These are phyloP conservation scores for Sitta europaea DNA, from an alignment of 2,113 vertebrate species.

Conservation along the genomic window DNA sequence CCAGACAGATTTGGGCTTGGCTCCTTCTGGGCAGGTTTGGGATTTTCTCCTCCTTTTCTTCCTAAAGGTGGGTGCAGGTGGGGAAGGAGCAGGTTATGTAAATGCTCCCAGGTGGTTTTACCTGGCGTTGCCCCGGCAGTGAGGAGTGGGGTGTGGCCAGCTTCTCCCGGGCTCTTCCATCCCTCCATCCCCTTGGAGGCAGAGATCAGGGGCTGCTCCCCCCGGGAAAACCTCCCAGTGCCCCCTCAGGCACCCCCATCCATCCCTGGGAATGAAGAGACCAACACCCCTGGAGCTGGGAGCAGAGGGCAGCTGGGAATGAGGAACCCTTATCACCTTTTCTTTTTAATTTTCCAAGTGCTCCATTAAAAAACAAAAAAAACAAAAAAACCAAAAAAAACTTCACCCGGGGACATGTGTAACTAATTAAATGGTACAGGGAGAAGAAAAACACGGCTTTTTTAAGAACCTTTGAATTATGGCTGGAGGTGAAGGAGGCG, in stretches of 20 bases:
- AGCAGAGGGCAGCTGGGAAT: background rate
- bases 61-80: background rate
- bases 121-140: background rate
- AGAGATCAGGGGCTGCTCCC: background rate
- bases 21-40: background rate
- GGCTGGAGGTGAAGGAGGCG: constrained; percentile 54
- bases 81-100: background rate
- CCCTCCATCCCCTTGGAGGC: background rate
- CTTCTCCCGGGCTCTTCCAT: fast-evolving
- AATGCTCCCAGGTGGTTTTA: background rate
- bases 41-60: background rate
- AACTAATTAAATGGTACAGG: constrained; percentile 56
- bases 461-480: constrained; percentile 49
- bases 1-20: fast-evolving
- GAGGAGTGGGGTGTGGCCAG: background rate
- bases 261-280: background rate
- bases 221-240: fast-evolving
- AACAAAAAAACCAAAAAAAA: no score
- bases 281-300: background rate
- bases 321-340: background rate
- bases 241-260: fast-evolving
- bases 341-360: background rate
- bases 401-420: constrained; percentile 30
- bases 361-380: background rate
- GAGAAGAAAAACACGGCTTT: constrained; percentile 42